Percentiles rank a stretch among this genome's conserved stretches.
These are phyloP conservation scores for Rambutsinella grinnellia DNA, from an alignment of 2,888 invertebrate genomes.

Conservation along the genomic window DNA sequence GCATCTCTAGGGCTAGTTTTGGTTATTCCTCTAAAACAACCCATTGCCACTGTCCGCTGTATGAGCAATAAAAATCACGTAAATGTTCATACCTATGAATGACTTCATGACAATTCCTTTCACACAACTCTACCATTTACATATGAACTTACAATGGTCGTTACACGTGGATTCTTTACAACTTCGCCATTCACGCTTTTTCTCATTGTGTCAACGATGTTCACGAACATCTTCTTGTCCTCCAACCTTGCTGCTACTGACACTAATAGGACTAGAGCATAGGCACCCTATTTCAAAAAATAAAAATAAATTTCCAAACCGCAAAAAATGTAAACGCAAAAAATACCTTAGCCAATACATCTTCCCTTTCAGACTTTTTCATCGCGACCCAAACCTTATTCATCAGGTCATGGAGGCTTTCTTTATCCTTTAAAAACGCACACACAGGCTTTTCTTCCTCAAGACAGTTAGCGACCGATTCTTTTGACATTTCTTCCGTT, in stretches of 20 bases:
- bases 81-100: no score
- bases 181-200: slow-evolving; percentile 53
- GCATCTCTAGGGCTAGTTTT: slow-evolving; percentile 50
- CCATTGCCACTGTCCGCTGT: slow-evolving; percentile 51
- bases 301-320: not conserved
- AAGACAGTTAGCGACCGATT: slow-evolving; percentile 4
- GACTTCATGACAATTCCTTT: no score
- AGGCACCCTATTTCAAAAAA: slow-evolving; percentile 46
- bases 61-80: not conserved
- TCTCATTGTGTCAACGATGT: slow-evolving; percentile 22
- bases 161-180: slow-evolving; percentile 44
- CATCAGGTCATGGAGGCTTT: slow-evolving; percentile 25
- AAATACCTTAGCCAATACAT: slow-evolving; percentile 46
- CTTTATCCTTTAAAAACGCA: slow-evolving; percentile 13
- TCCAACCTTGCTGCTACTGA: slow-evolving; percentile 40
- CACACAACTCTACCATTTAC: no score
- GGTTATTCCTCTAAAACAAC: slow-evolving; percentile 52
- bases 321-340: no score
- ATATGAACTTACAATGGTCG: slow-evolving; percentile 44
- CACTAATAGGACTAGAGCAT: slow-evolving; percentile 29
- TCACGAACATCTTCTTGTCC: slow-evolving; percentile 28
- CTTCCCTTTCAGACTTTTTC: slow-evolving; percentile 37
- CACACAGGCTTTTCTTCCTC: slow-evolving; percentile 1
- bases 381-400: slow-evolving; percentile 44
- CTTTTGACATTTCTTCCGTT: slow-evolving; percentile 31